These are phyloP conservation scores for Psococerastis gibbosa DNA, from an alignment of 2,888 invertebrate genomes.

Conservation along the genomic window DNA sequence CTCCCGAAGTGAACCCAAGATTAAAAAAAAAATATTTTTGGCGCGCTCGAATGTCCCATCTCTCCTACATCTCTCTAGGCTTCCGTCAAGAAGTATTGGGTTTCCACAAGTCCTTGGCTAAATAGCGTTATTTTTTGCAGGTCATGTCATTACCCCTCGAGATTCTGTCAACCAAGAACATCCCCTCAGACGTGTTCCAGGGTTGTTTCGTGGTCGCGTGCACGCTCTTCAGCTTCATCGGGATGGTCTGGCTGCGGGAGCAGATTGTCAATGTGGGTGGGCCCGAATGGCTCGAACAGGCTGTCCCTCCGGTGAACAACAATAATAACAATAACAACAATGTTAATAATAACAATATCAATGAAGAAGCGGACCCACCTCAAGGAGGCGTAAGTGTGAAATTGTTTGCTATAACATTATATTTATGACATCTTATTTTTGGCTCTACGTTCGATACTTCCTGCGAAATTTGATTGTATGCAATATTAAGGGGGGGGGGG, in stretches of 20 bases:
- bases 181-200: slow-evolving; percentile 84
- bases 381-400: not conserved
- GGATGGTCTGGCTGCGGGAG: slow-evolving; percentile 91
- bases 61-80: too few relatives aligned
- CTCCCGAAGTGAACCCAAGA: too few relatives aligned
- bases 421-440: too few relatives aligned
- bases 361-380: not conserved
- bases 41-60: too few relatives aligned
- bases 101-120: too few relatives aligned
- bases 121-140: too few relatives aligned
- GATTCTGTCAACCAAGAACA: slow-evolving; percentile 80
- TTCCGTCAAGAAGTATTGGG: too few relatives aligned
- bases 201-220: slow-evolving; percentile 95
- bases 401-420: too few relatives aligned
- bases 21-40: too few relatives aligned
- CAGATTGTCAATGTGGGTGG: slow-evolving; percentile 96
- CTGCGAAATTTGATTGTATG: too few relatives aligned
- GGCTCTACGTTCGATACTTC: too few relatives aligned
- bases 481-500: too few relatives aligned
- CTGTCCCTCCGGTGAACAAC: not conserved
- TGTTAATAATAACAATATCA: slow-evolving; percentile 7
- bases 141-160: slow-evolving; percentile 71
- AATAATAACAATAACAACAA: slow-evolving; percentile 7
- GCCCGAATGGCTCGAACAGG: slow-evolving; percentile 81
- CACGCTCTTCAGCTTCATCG: slow-evolving; percentile 89